Evolutionary conservation across 2,797 vertebrate species (phyloP), one percentile per base, ranked within the genome.

Genomic region (Lacerta agilis): DNA sequence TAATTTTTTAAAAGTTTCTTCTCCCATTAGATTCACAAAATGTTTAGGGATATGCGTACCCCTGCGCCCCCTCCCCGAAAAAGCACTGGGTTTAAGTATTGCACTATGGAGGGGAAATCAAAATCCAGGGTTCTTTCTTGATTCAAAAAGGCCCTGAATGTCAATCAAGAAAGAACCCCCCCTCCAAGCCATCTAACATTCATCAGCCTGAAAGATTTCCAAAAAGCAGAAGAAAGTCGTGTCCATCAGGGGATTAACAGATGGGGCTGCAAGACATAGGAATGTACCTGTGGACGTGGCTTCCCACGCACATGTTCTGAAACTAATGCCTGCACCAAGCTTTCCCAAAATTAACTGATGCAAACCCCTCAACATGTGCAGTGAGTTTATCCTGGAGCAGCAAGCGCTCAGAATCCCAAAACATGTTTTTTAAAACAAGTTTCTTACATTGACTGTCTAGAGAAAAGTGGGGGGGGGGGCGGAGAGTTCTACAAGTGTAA

Each of bases 161-260:
- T 55, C 49, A 55, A 15, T 55, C 49, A 55, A 55, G 13, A 55
- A 55, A 49, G 45, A 49, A 11, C 27, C 15, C 72, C 72, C 10
- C 27, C 25, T 15, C 13, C 45, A 41, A 87, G 75, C 86, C 3
- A 80, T 43, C 88, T 81, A 90, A 79, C 85, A 87, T 79, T 82
- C 23, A 88, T 69, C 86, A 89, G 86, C 75, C 82, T 80, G 79
- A 83, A 85, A 79, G 58, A 67, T 92, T 92, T 92, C 79, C 92
- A 84, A 89, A 92, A 96, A 96, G 95, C 91, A 92, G 94, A 93
- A 95, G 90, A 89, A 95, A 95, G 90, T 91, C 87, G 95, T 93
- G 91, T 94, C 86, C 41, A 17, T 43, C 45, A 82, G 87, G 91
- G 76, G 92, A 86, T 33, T 83, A 86, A 90, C 79, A 84, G 87